Evolutionary conservation across 2,888 invertebrate species (phyloP), one percentile per base, ranked within the genome.

Genomic region (Hermaeophaga mercurialis): DNA sequence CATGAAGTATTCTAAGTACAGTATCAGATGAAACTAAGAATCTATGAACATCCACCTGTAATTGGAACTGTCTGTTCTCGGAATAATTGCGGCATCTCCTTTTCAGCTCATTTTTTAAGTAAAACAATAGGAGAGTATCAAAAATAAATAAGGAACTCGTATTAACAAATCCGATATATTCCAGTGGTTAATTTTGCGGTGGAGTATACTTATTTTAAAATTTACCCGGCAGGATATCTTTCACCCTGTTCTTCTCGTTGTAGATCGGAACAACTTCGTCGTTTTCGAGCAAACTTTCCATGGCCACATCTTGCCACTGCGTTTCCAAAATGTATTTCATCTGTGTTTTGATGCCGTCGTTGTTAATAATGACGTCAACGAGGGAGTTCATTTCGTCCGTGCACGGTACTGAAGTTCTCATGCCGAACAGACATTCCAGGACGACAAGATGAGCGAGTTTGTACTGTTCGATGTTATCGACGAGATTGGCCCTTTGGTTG

Each of bases 381-480:
- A 53, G 62, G 1, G 59, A 50, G 0, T 68, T 64, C 31, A 79
- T 69, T 5, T 63, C 56, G 1, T 74, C 68, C 54, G 76, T 70
- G 44, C 80, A 80, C 1, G 67, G 59, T 28, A 80, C 68, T 1
- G 68, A 67, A 0, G 79, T 78, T 5, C 73, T 65, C 24, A 76
- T 67, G 0, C 75, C 71, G 15, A 75, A 63, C 8, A 80, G 66
- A 65, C 75, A 77, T 65, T 80, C 79, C 1, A 80, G 61, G 4
- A 81, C 69, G 0, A 77, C 74, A 49, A 80, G 69, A 65, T 81
- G 80, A 1, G 77, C 78, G 15, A 81, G 62, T 59, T 79, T 75
- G 64, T 80, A 80, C 63, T 81, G 81, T 45, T 80, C 79, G 8
- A 68, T 34, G 55, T 77, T 78, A 54, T 78, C 78, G 3, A 79